Conservation (phyloP, 2,888 invertebrate genomes). For the Drosophila meridiana region DNA sequence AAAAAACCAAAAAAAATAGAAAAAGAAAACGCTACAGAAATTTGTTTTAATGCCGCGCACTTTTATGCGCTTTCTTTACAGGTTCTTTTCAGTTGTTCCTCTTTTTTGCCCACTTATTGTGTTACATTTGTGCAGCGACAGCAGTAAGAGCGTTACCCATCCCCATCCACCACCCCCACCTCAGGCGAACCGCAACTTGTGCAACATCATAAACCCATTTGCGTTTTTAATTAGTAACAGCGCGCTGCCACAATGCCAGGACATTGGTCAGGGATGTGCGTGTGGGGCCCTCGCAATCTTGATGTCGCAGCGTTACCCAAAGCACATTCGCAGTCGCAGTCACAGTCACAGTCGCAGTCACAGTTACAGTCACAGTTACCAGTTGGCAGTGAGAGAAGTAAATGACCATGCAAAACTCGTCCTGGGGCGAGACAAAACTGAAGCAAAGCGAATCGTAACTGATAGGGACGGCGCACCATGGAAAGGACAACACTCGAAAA, state of each 20-base stretch:
- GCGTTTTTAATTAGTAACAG: conserved; percentile 80
- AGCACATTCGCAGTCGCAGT: conserved; percentile 2
- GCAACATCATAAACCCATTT: conserved; percentile 82
- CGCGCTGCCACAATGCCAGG: conserved; percentile 57
- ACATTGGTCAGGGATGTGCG: conserved; percentile 58
- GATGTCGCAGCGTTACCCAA: conserved; percentile 49
- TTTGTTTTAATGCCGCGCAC: conserved; percentile 73
- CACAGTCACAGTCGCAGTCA: neutral
- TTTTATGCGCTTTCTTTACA: conserved; percentile 75
- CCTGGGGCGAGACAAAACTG: conserved; percentile 45
- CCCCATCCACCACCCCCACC: neutral
- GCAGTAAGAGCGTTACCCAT: conserved; percentile 61
- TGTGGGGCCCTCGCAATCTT: conserved; percentile 44
- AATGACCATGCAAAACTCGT: conserved; percentile 75
- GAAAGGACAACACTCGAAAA: conserved; percentile 48
- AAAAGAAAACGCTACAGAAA: conserved; percentile 52
- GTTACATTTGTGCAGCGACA: conserved; percentile 73
- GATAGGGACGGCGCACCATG: conserved; percentile 28
- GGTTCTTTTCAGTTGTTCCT: conserved; percentile 61
- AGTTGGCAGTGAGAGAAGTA: conserved; percentile 34
- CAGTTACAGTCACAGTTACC: neutral
- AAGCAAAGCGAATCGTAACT: conserved; percentile 39
- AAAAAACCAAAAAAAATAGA: neutral
- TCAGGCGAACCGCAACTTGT: conserved; percentile 71
- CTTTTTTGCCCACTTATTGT: conserved; percentile 42